Base-by-base conservation (phyloP, 2,797 vertebrate species). In the Anguilla pacifica region DNA sequence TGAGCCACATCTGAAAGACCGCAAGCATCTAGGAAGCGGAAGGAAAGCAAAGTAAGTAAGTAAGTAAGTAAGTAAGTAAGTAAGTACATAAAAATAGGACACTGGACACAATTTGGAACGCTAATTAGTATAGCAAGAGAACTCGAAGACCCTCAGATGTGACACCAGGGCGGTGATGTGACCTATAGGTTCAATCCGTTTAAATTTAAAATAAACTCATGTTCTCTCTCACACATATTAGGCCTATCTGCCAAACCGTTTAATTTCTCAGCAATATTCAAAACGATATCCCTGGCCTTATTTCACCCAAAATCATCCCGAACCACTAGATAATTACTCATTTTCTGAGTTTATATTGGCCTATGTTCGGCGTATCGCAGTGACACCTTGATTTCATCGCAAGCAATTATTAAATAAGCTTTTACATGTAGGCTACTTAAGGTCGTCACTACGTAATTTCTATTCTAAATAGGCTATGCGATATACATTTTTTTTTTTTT, bases 1-100 rank as follows among this genome's bases (percentile, higher is more conserved):
- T 99, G 98, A 89, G 97, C 96, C 93, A 98, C 93, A 94, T 99
- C 98, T 92, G 98, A 99, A 87, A 99, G 97, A 94, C 98, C 98
- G 93, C 98, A 99, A 92, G 98, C 98, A 95, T 99, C 98, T 99
- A 93, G 91, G 93, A 95, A 92, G 94, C 94, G 95, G 93, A 92
- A 89, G 87, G 93, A 92, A 92, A 93, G 92, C 90, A 92, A 92
- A 89, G 64, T 70, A 70, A 59, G 15, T 70, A 70, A 70, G 61
- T 25, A 67, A 25, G 25, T 57, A 57, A 17, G 13, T 57, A n/a
- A 67, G n/a, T 67, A 67, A 67, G 19, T 17, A 43, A 39, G 35
- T 72, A 61, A 88, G 92, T 90, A 91, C 95, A 94, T 6, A 46
- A 92, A 95, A 91, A 94, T 93, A 91, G 93, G 94, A 93, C 94